phyloP scores from a whole-genome alignment of 1,140 invertebrate species.

The Stenopsyche tienmushanensis region DNA sequence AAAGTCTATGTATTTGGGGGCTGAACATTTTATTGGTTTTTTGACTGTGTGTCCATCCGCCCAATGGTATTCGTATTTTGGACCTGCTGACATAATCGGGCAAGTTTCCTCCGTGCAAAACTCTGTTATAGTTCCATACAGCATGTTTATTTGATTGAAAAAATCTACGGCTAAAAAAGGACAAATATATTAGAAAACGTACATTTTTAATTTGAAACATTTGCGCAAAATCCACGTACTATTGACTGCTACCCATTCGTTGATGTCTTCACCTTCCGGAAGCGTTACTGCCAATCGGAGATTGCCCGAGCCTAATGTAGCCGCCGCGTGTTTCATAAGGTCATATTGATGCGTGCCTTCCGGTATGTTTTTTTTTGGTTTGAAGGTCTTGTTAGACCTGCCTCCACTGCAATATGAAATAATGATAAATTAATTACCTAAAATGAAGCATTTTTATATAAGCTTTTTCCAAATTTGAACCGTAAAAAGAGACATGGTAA shows the following conservation, averaged over 20 bases:
- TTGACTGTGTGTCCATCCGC: conserved; percentile 98
- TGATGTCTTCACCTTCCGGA: conserved; percentile 98
- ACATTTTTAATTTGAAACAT: not conserved
- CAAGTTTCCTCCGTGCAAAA: conserved; percentile 98
- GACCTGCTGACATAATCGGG: conserved; percentile 96
- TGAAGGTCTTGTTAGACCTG: conserved; percentile 94
- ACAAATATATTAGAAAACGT: conserved; percentile 2
- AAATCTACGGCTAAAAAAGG: conserved; percentile 90
- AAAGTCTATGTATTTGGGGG: conserved; percentile 99
- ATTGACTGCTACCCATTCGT: conserved; percentile 99
- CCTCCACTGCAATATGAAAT: conserved; percentile 71
- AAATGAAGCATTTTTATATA: too few species aligned
- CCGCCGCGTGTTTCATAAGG: conserved; percentile 98
- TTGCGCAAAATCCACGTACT: conserved; percentile 64
- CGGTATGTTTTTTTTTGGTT: conserved; percentile 98
- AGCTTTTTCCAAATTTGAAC: not conserved
- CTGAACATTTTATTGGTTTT: conserved; percentile 98
- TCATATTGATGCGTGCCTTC: conserved; percentile 99
- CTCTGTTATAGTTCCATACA: conserved; percentile 99
- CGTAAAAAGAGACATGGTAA: not conserved
- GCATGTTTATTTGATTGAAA: conserved; percentile 99
- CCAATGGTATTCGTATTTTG: conserved; percentile 99
- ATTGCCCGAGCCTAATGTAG: conserved; percentile 97
- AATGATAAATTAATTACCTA: too few species aligned
- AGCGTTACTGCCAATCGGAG: conserved; percentile 92